These are phyloP conservation scores for Drosophila maculinotata DNA, from an alignment of 2,888 invertebrate species.

Conservation along the genomic window DNA sequence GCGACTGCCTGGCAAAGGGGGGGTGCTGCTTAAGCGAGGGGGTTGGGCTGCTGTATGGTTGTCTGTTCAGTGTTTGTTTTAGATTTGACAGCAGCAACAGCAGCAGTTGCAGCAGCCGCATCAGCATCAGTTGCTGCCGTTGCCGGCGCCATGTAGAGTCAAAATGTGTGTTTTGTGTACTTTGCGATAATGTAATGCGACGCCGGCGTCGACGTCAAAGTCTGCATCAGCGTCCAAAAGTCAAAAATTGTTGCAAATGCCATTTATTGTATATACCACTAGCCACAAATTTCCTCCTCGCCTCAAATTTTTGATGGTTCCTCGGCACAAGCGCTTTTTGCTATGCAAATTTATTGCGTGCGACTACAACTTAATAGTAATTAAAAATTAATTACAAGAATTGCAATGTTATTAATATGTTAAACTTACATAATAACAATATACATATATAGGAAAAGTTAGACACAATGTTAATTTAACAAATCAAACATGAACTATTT, in stretches of 20 bases:
- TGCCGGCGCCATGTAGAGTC: slow-evolving; percentile 27
- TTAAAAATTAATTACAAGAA: too few relatives aligned
- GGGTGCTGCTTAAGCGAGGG: background rate
- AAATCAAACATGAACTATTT: too few relatives aligned
- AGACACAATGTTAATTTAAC: too few relatives aligned
- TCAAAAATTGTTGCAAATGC: slow-evolving; percentile 75
- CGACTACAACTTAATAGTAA: too few relatives aligned
- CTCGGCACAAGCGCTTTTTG: background rate
- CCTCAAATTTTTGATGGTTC: slow-evolving; percentile 9
- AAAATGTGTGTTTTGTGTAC: slow-evolving; percentile 47
- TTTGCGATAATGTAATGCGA: slow-evolving; percentile 64
- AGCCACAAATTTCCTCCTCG: too few relatives aligned
- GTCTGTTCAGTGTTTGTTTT: slow-evolving; percentile 63
- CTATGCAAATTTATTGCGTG: too few relatives aligned
- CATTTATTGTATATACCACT: slow-evolving; percentile 68
- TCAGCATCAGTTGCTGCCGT: slow-evolving; percentile 1
- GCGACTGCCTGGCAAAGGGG: slow-evolving; percentile 11
- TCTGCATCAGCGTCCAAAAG: slow-evolving; percentile 48
- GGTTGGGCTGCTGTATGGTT: slow-evolving; percentile 1
- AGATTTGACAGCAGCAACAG: slow-evolving; percentile 53
- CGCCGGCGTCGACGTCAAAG: slow-evolving; percentile 30
- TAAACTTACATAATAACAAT: too few relatives aligned
- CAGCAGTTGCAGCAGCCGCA: background rate
- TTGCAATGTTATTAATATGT: too few relatives aligned
- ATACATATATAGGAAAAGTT: too few relatives aligned